phyloP scores from a whole-genome alignment of 2,888 invertebrate species.

The Drosophila leonis region DNA sequence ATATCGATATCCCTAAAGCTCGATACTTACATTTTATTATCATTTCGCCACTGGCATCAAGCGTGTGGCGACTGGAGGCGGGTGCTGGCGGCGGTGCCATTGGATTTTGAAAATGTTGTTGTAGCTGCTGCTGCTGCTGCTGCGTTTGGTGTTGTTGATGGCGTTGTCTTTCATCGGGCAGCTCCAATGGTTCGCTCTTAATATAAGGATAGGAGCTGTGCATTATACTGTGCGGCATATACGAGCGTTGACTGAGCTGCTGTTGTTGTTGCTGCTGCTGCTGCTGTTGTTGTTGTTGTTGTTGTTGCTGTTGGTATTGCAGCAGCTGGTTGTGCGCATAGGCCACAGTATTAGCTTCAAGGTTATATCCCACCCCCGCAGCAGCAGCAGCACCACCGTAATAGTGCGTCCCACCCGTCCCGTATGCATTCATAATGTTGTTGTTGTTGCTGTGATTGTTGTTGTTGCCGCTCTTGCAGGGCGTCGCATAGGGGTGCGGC shows the following conservation, averaged over 20 bases:
- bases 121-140: slow-evolving; percentile 46
- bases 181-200: slow-evolving; percentile 78
- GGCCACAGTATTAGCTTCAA: slow-evolving; percentile 74
- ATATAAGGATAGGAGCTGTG: slow-evolving; percentile 72
- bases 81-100: slow-evolving; percentile 74
- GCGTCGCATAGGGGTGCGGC: slow-evolving; percentile 50
- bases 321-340: slow-evolving; percentile 80
- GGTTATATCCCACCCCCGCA: slow-evolving; percentile 67
- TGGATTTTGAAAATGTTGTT: slow-evolving; percentile 59
- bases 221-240: slow-evolving; percentile 66
- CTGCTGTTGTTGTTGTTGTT: slow-evolving; percentile 47
- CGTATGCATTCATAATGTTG: slow-evolving; percentile 64
- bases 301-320: slow-evolving; percentile 74
- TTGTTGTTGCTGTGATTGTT: slow-evolving; percentile 43
- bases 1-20: slow-evolving; percentile 53
- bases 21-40: slow-evolving; percentile 75
- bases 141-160: slow-evolving; percentile 41
- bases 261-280: slow-evolving; percentile 58
- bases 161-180: slow-evolving; percentile 53
- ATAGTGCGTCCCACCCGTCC: slow-evolving; percentile 46
- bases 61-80: slow-evolving; percentile 41
- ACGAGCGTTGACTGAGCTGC: slow-evolving; percentile 64
- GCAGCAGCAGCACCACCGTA: slow-evolving; percentile 51
- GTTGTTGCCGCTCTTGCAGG: slow-evolving; percentile 60
- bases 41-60: slow-evolving; percentile 62